A percentile compares a stretch with the other conserved stretches of the same genome.
These are phyloP conservation scores for Mycetomoellerius zeteki DNA, from an alignment of 1,140 invertebrate genomes.

Conservation along the genomic window DNA sequence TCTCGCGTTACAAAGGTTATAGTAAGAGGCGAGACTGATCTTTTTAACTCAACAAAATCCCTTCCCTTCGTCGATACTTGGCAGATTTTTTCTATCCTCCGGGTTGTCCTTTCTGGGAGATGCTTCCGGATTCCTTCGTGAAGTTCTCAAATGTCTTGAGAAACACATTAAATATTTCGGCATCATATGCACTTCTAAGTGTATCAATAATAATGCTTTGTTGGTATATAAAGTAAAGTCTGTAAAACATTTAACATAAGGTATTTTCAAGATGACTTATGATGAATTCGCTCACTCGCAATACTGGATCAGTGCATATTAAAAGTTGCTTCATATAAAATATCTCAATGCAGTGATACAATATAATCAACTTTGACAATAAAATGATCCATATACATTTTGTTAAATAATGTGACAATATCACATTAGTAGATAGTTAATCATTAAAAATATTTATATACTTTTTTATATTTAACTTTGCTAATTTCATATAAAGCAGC, in stretches of 20 bases:
- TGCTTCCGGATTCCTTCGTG: background rate
- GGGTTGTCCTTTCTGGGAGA: background rate
- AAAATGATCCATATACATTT: too few relatives aligned
- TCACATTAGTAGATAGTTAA: too few relatives aligned
- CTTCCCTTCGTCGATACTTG: background rate
- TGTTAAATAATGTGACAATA: too few relatives aligned
- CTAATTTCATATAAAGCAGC: too few relatives aligned
- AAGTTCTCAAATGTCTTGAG: background rate
- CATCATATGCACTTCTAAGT: background rate
- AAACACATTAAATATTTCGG: background rate
- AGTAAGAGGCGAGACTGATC: background rate
- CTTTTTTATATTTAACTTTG: too few relatives aligned
- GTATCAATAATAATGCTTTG: background rate
- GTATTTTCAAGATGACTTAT: too few relatives aligned
- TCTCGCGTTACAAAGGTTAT: slow-evolving; percentile 1
- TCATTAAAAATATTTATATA: too few relatives aligned
- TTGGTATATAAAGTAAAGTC: background rate
- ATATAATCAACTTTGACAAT: too few relatives aligned
- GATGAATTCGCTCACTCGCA: too few relatives aligned
- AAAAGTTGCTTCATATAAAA: too few relatives aligned
- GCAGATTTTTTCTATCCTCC: background rate
- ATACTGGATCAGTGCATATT: too few relatives aligned
- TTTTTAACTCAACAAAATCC: background rate
- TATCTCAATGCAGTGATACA: too few relatives aligned
- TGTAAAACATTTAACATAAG: background rate